Conservation (phyloP, 30 jellyfish, hydroid and myxozoan genomes). For the Mastigias papua region DNA sequence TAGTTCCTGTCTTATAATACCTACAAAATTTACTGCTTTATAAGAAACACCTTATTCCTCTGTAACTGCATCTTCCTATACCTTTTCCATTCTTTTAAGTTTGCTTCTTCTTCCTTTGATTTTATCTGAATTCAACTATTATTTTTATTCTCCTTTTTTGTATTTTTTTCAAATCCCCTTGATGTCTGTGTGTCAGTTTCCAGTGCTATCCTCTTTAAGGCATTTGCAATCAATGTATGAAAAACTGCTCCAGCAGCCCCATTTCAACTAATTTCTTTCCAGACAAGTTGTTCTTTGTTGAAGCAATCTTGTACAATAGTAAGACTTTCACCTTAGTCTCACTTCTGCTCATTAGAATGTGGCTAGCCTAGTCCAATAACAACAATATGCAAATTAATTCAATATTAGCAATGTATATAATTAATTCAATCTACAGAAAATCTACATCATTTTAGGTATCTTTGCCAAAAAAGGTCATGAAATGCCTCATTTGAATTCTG, state of each 20-base stretch:
- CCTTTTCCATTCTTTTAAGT: slow-evolving; percentile 7
- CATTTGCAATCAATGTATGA: background rate
- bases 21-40: background rate
- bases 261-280: background rate
- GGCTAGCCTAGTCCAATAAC: too few species aligned
- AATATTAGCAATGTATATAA: too few species aligned
- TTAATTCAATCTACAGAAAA: too few species aligned
- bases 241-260: slow-evolving; percentile 24
- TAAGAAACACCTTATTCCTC: slow-evolving; percentile 13
- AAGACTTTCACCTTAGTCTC: too few species aligned
- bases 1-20: background rate
- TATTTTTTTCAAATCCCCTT: background rate
- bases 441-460: too few species aligned
- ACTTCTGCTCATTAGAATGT: too few species aligned
- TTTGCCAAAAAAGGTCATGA: slow-evolving; percentile 46
- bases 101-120: background rate
- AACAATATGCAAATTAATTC: too few species aligned
- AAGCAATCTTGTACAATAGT: too few species aligned
- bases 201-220: background rate
- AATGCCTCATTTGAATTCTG: slow-evolving; percentile 55
- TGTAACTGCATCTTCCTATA: background rate
- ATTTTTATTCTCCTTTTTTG: background rate
- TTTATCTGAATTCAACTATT: background rate
- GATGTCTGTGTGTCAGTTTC: background rate
- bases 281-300: slow-evolving; percentile 29